Evolutionary conservation across 2,888 invertebrate species (phyloP).

Genomic region (Agrochola lychnidis): DNA sequence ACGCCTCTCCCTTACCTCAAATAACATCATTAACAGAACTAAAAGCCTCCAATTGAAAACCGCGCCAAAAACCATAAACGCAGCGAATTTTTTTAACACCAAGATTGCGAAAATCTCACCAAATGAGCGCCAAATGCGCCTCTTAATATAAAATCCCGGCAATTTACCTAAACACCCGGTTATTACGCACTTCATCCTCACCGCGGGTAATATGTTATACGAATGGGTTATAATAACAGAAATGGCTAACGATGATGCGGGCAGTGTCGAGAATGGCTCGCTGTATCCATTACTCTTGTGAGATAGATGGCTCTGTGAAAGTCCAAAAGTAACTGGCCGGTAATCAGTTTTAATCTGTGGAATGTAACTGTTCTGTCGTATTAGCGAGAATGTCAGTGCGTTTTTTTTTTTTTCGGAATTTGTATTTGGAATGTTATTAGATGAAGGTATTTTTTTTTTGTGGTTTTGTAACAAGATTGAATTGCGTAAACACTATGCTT

Average conservation of each 20-base stretch:
- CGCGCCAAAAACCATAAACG: slow-evolving; percentile 42
- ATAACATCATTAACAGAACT: slow-evolving; percentile 25
- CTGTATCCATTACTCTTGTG: slow-evolving; percentile 66
- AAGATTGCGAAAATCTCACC: slow-evolving; percentile 48
- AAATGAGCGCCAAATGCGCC: slow-evolving; percentile 56
- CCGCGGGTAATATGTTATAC: slow-evolving; percentile 69
- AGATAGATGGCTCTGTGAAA: slow-evolving; percentile 75
- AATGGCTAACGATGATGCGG: slow-evolving; percentile 74
- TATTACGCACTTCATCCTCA: slow-evolving; percentile 67
- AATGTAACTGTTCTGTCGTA: slow-evolving; percentile 58
- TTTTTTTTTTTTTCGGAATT: slow-evolving; percentile 18
- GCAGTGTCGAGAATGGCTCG: slow-evolving; percentile 58
- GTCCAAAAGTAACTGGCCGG: slow-evolving; percentile 63
- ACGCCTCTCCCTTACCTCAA: not conserved
- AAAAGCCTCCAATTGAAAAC: slow-evolving; percentile 46
- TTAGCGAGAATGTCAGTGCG: slow-evolving; percentile 55
- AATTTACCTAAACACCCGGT: slow-evolving; percentile 70
- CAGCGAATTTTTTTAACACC: slow-evolving; percentile 49
- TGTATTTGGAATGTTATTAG: slow-evolving; percentile 22
- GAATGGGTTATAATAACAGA: slow-evolving; percentile 76
- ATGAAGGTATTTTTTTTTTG: slow-evolving; percentile 2
- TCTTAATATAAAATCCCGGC: slow-evolving; percentile 65
- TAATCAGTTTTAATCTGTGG: slow-evolving; percentile 64
- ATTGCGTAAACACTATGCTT: not conserved
- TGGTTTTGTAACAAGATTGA: not conserved